phyloP scores from a whole-genome alignment of 2,797 vertebrate genomes.

The Rhinella marina region DNA sequence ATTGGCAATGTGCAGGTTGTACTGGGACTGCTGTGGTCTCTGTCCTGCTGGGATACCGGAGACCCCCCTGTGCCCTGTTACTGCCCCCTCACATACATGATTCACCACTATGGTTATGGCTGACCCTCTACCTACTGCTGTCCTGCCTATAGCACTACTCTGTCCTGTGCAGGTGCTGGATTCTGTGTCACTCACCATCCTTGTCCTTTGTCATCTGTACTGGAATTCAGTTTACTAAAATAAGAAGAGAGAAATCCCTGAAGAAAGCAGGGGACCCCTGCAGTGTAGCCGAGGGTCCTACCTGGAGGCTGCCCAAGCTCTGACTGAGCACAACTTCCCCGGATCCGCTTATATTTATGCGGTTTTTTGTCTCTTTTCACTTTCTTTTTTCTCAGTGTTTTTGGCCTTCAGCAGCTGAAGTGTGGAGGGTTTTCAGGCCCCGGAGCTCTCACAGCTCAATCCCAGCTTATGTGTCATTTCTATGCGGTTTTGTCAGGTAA shows the following conservation, averaged over 20 bases:
- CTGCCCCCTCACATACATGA: too few species aligned
- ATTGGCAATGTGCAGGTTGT: too few species aligned
- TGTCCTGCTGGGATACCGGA: too few species aligned
- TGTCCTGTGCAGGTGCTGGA: too few species aligned
- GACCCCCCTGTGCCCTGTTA: too few species aligned
- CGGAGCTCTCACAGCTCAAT: neutral
- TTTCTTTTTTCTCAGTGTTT: neutral
- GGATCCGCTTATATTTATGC: neutral
- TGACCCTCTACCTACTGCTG: too few species aligned
- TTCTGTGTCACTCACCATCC: neutral
- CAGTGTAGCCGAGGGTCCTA: neutral
- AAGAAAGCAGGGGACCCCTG: neutral
- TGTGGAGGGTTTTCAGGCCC: neutral
- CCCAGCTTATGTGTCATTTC: slow-evolving; percentile 5
- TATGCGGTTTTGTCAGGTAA: slow-evolving; percentile 32
- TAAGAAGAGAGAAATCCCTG: neutral
- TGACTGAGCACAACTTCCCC: neutral
- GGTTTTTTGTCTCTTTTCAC: neutral
- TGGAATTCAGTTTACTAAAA: neutral
- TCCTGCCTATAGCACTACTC: too few species aligned
- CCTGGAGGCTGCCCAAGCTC: neutral
- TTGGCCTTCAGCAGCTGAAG: slow-evolving; percentile 11
- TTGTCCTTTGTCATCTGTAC: neutral
- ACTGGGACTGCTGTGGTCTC: too few species aligned
- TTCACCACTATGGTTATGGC: too few species aligned